Evolutionary conservation across 2,797 vertebrate genomes (phyloP).

Genomic region (Galagoides demidoff): DNA sequence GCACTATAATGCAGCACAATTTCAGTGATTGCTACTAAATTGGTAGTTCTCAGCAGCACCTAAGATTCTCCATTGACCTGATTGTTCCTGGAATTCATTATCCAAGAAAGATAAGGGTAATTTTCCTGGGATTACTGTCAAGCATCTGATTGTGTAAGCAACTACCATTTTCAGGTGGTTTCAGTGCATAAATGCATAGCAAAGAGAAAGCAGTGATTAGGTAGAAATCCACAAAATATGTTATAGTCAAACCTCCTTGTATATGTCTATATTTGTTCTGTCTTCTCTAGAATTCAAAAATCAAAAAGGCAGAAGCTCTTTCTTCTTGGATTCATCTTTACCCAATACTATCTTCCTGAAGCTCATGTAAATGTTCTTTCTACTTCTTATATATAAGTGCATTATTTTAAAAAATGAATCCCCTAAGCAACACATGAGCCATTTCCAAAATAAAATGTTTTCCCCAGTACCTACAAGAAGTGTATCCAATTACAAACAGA

Average conservation of each 20-base stretch:
- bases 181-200: conserved; percentile 44
- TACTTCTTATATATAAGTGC: conserved; percentile 13
- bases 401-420: not conserved
- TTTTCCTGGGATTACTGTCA: conserved; percentile 76
- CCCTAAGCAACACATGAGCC: conserved; percentile 23
- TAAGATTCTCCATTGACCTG: conserved; percentile 75
- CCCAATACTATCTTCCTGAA: conserved; percentile 16
- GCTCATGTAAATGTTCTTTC: conserved; percentile 34
- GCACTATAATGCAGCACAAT: conserved; percentile 64
- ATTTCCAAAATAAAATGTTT: conserved; percentile 66
- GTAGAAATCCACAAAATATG: conserved; percentile 52
- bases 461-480: not conserved
- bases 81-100: conserved; percentile 76
- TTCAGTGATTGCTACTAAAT: conserved; percentile 75
- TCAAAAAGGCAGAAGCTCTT: conserved; percentile 52
- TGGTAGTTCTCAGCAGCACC: conserved; percentile 75
- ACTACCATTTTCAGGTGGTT: conserved; percentile 71
- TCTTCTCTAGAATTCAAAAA: conserved; percentile 61
- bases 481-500: conserved; percentile 6
- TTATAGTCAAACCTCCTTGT: conserved; percentile 31
- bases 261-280: conserved; percentile 42
- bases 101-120: conserved; percentile 75
- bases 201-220: conserved; percentile 66
- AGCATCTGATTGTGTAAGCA: conserved; percentile 59
- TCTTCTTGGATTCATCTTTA: conserved; percentile 43